A percentile compares a stretch with the other conserved stretches of the same genome.
Conservation (phyloP, 2,113 vertebrate genomes). For the Aphyosemion australe region DNA sequence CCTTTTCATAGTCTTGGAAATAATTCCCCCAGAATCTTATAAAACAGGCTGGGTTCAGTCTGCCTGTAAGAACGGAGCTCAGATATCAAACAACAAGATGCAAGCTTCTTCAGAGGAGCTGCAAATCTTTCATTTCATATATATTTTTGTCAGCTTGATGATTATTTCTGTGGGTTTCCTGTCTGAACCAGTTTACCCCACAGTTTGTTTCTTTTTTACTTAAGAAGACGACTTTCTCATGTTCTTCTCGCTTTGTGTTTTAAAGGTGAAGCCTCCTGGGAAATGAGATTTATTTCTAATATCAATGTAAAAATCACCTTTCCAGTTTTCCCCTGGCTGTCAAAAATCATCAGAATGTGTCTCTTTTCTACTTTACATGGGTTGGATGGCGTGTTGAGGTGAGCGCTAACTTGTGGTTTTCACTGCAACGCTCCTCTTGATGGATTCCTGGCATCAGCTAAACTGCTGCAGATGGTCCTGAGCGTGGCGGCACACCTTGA, state of each 20-base stretch:
- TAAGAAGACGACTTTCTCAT: not conserved
- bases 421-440: too few relatives aligned
- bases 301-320: too few relatives aligned
- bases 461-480: too few relatives aligned
- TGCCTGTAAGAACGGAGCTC: not conserved
- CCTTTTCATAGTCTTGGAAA: constrained; percentile 2
- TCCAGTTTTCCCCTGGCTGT: too few relatives aligned
- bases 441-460: not conserved
- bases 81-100: not conserved
- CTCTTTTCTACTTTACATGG: too few relatives aligned
- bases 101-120: not conserved
- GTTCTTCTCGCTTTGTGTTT: too few relatives aligned
- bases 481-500: not conserved
- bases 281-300: too few relatives aligned
- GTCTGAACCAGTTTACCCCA: not conserved
- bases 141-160: too few relatives aligned
- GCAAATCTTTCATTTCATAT: not conserved
- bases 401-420: too few relatives aligned
- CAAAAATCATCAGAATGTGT: too few relatives aligned
- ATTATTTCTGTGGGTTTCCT: not conserved
- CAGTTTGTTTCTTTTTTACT: not conserved
- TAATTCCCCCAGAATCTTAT: not conserved
- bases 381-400: too few relatives aligned
- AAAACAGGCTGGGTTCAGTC: not conserved
- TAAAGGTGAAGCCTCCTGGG: too few relatives aligned